Base-by-base conservation (phyloP, 2,888 invertebrate genomes). In the Aphodius granarius region DNA sequence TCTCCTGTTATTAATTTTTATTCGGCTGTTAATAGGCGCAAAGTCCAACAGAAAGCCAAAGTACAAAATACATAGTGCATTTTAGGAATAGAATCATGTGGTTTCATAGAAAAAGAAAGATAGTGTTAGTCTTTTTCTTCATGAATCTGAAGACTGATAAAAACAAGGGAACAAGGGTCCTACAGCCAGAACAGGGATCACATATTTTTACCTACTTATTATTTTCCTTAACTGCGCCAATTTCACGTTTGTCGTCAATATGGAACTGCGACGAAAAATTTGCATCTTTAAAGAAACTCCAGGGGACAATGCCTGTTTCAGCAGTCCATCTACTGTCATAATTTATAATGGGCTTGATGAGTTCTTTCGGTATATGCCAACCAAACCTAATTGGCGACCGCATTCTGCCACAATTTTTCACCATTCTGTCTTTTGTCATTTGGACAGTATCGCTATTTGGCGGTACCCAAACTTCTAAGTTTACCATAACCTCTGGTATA, bases 381-480 rank as follows among this genome's bases (percentile, higher is more conserved):
- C 92, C 91, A 81, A 91, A 92, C 73, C 91, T 88, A 3, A 91
- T 91, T 0, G 91, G 89, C 4, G 89, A 87, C 0, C 88, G 87
- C 0, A 90, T 83, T 6, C 86, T 86, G 0, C 92, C 92, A 71
- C 89, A 89, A 79, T 90, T 90, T 72, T 86, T 88, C 22, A 87
- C 87, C 77, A 85, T 86, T 81, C 83, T 84, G 64, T 79, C 79
- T 64, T 83, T 85, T 19, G 88, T 79, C n/a, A 86, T 84, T 81
- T 88, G 87, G 73, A 86, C 86, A 21, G 89, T 86, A 81, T 91
- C 91, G 73, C 89, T 88, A 66, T 91, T 90, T 0, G 93, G 90
- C 18, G 91, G 89, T 77, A 92, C 87, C 92, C 93, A 94, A 0
- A 93, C 91, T 84, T 93, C 94, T 82, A 94, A 86, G 84, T 94